These are phyloP conservation scores for Rhynchonycteris naso DNA, from an alignment of 2,797 vertebrate species.

Conservation along the genomic window DNA sequence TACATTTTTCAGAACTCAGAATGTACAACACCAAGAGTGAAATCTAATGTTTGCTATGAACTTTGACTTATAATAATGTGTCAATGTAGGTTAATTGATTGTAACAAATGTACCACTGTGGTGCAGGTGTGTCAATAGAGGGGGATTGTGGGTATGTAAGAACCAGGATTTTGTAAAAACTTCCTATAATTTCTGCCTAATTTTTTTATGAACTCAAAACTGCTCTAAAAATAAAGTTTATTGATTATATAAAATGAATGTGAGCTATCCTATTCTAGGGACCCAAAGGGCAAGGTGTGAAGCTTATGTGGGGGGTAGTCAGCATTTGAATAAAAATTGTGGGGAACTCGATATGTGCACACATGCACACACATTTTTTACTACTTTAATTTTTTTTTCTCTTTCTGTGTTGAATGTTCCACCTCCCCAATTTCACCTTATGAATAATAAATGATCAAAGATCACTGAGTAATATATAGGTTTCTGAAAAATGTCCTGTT, in stretches of 20 bases:
- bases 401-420: background rate
- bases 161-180: background rate
- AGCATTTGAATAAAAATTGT: background rate
- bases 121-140: background rate
- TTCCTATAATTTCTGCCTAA: background rate
- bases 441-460: background rate
- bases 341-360: background rate
- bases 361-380: background rate
- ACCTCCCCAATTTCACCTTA: background rate
- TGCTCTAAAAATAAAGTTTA: background rate
- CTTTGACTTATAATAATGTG: background rate
- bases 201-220: background rate
- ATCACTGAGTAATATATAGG: background rate
- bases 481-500: conserved; percentile 1
- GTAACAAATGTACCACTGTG: background rate
- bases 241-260: background rate
- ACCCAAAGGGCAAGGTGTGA: background rate
- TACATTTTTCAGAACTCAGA: background rate
- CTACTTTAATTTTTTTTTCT: background rate
- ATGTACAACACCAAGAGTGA: background rate
- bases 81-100: background rate
- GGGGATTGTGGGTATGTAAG: background rate
- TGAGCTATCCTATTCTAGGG: background rate
- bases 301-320: background rate
- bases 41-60: background rate